These are phyloP conservation scores for Acanthurus lineatus DNA, from an alignment of 2,797 vertebrate genomes.

Conservation along the genomic window DNA sequence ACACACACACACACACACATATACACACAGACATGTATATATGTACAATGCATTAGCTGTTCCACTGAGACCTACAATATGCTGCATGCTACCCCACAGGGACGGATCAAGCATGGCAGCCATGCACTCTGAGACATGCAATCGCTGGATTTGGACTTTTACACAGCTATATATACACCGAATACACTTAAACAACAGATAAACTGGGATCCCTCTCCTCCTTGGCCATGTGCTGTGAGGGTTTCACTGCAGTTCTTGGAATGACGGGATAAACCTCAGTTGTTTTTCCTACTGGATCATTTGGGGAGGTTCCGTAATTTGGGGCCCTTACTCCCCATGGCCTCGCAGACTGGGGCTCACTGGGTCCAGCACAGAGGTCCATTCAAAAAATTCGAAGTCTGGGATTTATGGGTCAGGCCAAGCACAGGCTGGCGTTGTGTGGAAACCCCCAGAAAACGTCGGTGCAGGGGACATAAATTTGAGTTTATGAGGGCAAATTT, in stretches of 20 bases:
- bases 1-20: too few relatives aligned
- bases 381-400: constrained; percentile 75
- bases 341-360: constrained; percentile 33
- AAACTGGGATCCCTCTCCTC: constrained; percentile 16
- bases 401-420: constrained; percentile 72
- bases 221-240: neutral
- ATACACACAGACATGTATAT: neutral
- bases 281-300: constrained; percentile 56
- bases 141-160: constrained; percentile 40
- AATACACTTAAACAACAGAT: constrained; percentile 35
- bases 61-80: constrained; percentile 48
- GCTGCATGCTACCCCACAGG: constrained; percentile 56
- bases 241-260: constrained; percentile 41
- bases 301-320: constrained; percentile 46
- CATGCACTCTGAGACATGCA: constrained; percentile 47
- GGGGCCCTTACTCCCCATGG: neutral
- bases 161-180: constrained; percentile 9
- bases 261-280: constrained; percentile 51
- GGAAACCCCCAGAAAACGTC: constrained; percentile 66
- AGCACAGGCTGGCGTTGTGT: constrained; percentile 79
- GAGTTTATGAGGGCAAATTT: constrained; percentile 74
- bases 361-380: constrained; percentile 71
- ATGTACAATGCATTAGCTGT: constrained; percentile 56
- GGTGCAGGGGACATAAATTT: constrained; percentile 70
- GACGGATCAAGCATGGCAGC: constrained; percentile 54